Evolutionary conservation across 2,797 vertebrate species (phyloP).

Genomic region (Gallinago stenura): DNA sequence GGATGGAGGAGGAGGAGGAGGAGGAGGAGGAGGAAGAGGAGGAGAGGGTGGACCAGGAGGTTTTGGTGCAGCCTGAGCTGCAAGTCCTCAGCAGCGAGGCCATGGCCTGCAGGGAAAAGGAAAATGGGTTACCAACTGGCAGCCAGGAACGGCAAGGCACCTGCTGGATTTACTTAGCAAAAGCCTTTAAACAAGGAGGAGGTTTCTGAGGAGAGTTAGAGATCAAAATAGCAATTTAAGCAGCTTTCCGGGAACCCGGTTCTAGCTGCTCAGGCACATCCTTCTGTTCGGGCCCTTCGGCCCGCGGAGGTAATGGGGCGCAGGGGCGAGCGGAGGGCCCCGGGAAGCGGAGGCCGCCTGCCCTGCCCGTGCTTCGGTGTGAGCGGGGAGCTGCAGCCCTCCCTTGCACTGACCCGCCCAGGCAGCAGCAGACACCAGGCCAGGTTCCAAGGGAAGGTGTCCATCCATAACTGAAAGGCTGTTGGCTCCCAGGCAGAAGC

Average conservation of each 20-base stretch:
- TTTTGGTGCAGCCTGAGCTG: rapidly evolving
- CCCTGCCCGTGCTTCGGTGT: neutral
- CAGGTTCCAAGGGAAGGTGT: neutral
- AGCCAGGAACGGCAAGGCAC: neutral
- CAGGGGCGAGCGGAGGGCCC: neutral
- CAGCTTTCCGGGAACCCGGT: neutral
- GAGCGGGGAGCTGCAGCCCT: neutral
- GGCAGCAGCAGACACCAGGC: rapidly evolving
- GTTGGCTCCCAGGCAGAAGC: neutral
- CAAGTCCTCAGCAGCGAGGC: neutral
- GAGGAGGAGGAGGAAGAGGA: rapidly evolving
- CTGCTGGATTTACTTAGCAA: neutral
- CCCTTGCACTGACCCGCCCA: neutral
- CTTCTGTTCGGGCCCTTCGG: neutral
- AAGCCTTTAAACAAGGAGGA: neutral
- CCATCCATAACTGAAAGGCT: neutral
- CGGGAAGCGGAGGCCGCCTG: neutral
- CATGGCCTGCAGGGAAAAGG: rapidly evolving
- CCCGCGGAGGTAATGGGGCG: neutral
- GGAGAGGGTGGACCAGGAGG: rapidly evolving
- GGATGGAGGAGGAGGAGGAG: neutral
- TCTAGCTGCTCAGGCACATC: neutral
- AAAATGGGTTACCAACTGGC: neutral
- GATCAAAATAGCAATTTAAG: neutral
- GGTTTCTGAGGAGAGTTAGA: neutral